Evolutionary conservation across 2,888 invertebrate genomes (phyloP).

Genomic region (Craniophora ligustri): DNA sequence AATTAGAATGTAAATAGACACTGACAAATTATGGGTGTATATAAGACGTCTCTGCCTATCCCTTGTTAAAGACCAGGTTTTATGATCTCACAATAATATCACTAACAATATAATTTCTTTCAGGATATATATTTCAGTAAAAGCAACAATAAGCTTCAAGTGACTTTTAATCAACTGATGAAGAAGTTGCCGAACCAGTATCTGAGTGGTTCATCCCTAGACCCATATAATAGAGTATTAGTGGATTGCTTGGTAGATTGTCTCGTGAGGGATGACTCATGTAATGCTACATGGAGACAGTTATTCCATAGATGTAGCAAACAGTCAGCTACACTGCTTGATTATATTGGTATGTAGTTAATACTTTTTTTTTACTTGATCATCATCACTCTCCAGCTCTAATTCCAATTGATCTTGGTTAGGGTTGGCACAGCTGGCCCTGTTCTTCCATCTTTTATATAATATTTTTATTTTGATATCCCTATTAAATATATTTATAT

Average conservation of each 20-base stretch:
- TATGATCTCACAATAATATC: too few relatives aligned
- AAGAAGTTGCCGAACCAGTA: constrained; percentile 89
- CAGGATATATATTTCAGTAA: constrained; percentile 84
- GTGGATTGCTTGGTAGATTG: constrained; percentile 89
- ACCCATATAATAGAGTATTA: constrained; percentile 86
- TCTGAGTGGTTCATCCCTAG: constrained; percentile 79
- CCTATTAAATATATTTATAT: too few relatives aligned
- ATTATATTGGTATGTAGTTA: constrained; percentile 86
- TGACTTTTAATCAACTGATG: constrained; percentile 90
- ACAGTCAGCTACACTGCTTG: constrained; percentile 90
- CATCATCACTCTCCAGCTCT: too few relatives aligned
- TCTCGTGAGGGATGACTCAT: constrained; percentile 89
- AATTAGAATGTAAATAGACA: too few relatives aligned
- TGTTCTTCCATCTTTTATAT: too few relatives aligned
- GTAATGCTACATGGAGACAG: constrained; percentile 91
- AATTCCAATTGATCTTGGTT: too few relatives aligned
- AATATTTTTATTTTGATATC: too few relatives aligned
- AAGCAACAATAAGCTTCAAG: constrained; percentile 83
- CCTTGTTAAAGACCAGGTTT: too few relatives aligned
- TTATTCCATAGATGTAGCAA: constrained; percentile 90
- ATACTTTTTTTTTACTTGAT: too few relatives aligned
- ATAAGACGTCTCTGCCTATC: too few relatives aligned
- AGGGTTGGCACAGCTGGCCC: too few relatives aligned
- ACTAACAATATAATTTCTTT: constrained; percentile 38
- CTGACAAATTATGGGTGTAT: too few relatives aligned